A percentile compares a stretch with the other conserved stretches of the same genome.
Evolutionary conservation across 2,797 vertebrate genomes (phyloP).

Genomic region (Crocodylus rhombifer): DNA sequence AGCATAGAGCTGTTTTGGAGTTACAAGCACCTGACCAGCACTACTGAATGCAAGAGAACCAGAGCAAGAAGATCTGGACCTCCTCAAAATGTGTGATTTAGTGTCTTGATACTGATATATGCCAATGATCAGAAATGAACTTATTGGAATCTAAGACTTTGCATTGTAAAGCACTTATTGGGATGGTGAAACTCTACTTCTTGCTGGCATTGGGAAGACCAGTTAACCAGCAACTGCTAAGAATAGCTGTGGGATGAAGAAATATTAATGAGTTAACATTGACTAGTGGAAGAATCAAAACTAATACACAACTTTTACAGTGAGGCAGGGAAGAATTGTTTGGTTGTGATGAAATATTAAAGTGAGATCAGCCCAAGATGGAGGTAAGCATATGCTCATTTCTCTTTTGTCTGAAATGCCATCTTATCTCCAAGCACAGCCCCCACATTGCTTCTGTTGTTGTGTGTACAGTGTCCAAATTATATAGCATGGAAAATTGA

Average conservation of each 20-base stretch:
- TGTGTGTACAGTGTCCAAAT: fast-evolving
- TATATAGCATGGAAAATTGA: not conserved
- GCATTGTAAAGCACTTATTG: not conserved
- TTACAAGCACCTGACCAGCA: not conserved
- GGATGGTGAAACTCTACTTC: not conserved
- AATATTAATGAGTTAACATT: not conserved
- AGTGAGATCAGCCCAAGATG: not conserved
- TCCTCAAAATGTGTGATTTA: not conserved
- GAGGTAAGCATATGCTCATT: not conserved
- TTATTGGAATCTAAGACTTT: not conserved
- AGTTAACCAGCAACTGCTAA: not conserved
- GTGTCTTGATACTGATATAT: not conserved
- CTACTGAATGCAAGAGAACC: not conserved
- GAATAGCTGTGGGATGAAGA: not conserved
- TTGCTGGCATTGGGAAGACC: not conserved
- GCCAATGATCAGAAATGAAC: fast-evolving
- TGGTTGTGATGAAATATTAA: not conserved
- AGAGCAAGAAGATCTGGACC: not conserved
- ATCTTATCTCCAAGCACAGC: not conserved
- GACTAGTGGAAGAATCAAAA: not conserved
- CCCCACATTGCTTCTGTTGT: not conserved
- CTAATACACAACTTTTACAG: not conserved
- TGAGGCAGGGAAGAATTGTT: not conserved
- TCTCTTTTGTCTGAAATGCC: not conserved
- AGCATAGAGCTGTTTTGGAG: not conserved